A percentile compares a stretch with the other conserved stretches of the same genome.
Conservation (phyloP, 1,140 invertebrate species). For the Catajapyx aquilonaris region DNA sequence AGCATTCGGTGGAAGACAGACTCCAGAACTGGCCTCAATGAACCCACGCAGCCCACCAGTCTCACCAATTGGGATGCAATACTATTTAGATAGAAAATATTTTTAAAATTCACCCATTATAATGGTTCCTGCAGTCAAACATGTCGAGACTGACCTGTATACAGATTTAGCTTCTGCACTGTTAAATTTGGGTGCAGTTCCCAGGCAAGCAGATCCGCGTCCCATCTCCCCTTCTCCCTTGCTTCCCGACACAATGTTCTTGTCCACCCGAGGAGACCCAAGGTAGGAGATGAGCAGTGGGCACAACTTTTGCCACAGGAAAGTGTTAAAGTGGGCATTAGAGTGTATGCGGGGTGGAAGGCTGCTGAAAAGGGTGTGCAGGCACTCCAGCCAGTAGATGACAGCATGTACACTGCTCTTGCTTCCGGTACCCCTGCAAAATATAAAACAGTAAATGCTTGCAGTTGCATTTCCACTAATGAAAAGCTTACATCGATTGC, state of each 20-base stretch:
- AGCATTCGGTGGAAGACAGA: constrained; percentile 82
- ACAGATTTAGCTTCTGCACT: constrained; percentile 62
- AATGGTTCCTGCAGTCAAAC: constrained; percentile 4
- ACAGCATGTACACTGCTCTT: too few relatives aligned
- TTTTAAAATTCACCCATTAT: too few relatives aligned
- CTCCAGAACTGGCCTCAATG: constrained; percentile 67
- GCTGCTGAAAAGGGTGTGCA: constrained; percentile 61
- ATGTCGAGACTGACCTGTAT: constrained; percentile 61
- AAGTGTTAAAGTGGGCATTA: constrained; percentile 62
- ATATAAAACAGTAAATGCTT: too few relatives aligned
- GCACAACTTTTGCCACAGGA: constrained; percentile 78
- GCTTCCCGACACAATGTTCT: constrained; percentile 41
- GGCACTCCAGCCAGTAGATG: constrained; percentile 62
- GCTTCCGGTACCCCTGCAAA: too few relatives aligned
- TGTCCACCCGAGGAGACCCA: constrained; percentile 53
- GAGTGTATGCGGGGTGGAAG: constrained; percentile 56
- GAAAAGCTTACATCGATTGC: too few relatives aligned
- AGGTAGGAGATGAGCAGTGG: constrained; percentile 68
- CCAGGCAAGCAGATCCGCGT: constrained; percentile 44
- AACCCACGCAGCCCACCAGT: constrained; percentile 60
- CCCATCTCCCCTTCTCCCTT: constrained; percentile 34
- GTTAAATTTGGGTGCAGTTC: constrained; percentile 47
- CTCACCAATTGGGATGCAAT: constrained; percentile 71
- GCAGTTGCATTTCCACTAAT: too few relatives aligned
- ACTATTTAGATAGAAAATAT: constrained; percentile 23